Percentiles rank a stretch among this genome's conserved stretches.
Evolutionary conservation across 2,888 invertebrate species (phyloP).

Genomic region (Dusona sp.): DNA sequence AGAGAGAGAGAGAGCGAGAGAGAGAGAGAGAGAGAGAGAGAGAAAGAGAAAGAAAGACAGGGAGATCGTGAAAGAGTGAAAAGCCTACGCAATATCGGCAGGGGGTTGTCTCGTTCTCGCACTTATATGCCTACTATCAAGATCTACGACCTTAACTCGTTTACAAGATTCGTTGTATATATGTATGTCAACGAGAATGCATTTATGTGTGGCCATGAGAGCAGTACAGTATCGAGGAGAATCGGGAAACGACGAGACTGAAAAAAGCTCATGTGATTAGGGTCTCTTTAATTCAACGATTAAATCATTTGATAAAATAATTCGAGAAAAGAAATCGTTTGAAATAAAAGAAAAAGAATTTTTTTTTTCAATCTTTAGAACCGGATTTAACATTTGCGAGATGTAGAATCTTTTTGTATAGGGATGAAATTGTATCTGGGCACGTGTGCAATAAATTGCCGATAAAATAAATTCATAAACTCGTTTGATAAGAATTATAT

Average conservation of each 20-base stretch:
- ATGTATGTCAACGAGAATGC: not conserved
- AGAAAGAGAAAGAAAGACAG: not conserved
- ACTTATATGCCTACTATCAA: slow-evolving; percentile 65
- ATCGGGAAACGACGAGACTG: not conserved
- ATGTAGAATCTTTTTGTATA: not conserved
- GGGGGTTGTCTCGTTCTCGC: slow-evolving; percentile 77
- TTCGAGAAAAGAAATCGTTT: not conserved
- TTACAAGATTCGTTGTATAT: slow-evolving; percentile 71
- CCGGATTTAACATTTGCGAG: not conserved
- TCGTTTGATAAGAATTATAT: not conserved
- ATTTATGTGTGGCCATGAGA: not conserved
- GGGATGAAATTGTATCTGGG: not conserved
- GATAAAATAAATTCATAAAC: not conserved
- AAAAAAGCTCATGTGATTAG: not conserved
- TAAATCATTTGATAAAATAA: slow-evolving; percentile 15
- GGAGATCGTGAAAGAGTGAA: slow-evolving; percentile 20
- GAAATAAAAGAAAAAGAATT: not conserved
- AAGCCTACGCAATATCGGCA: slow-evolving; percentile 72
- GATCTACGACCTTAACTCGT: slow-evolving; percentile 77
- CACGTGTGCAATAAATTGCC: not conserved
- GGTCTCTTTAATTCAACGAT: not conserved
- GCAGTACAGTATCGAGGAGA: not conserved
- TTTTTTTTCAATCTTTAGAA: not conserved
- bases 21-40: slow-evolving; percentile 4
- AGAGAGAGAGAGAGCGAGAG: slow-evolving; percentile 31